Evolutionary conservation across 2,888 invertebrate species (phyloP), one percentile per base, ranked within the genome.

Genomic region (Drosophila barbarae): DNA sequence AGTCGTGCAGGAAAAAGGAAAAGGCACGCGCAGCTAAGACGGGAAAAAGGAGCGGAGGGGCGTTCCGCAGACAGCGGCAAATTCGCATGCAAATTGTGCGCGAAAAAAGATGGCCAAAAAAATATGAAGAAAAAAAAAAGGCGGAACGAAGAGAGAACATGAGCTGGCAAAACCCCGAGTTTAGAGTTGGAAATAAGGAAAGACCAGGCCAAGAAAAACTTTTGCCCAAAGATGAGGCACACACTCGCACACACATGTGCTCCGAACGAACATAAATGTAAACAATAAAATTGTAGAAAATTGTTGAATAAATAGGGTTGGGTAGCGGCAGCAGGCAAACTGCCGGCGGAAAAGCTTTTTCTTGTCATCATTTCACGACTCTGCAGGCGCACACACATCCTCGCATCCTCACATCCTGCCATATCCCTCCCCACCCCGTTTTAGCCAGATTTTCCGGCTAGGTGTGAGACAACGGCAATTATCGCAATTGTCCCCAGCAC

Each of bases 31-130:
- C 42, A 52, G 26, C 41, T 39, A 18, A 53, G 23, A 28, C 30
- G 44, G 42, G 12, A 34, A 49, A 18, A 30, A n/a, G 67, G 46
- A 38, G 30, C 9, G 18, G 38, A 30, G 30, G 8, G 52, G 53
- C 47, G 74, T 36, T 50, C 26, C 69, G 70, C 73, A 77, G 78
- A 85, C 85, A 77, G 76, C 74, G 76, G 71, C 81, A 82, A 82
- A 82, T 85, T 82, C 81, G 81, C 85, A 82, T 82, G 81, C 85
- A 82, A 82, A 82, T 85, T 82, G 81, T 82, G 81, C 85, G 81
- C 84, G 77, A 76, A 78, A 84, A 81, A 85, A 85, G 71, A 69
- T 28, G 52, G 34, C 41, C 42, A 54, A 35, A 39, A 52, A 53
- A 55, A 64, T 47, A 55, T 47, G 18, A 47, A 44, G 15, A 47